Percentiles rank a stretch among this genome's conserved stretches.
Conservation (phyloP, 2,797 vertebrate genomes). For the Amniataba percoides region DNA sequence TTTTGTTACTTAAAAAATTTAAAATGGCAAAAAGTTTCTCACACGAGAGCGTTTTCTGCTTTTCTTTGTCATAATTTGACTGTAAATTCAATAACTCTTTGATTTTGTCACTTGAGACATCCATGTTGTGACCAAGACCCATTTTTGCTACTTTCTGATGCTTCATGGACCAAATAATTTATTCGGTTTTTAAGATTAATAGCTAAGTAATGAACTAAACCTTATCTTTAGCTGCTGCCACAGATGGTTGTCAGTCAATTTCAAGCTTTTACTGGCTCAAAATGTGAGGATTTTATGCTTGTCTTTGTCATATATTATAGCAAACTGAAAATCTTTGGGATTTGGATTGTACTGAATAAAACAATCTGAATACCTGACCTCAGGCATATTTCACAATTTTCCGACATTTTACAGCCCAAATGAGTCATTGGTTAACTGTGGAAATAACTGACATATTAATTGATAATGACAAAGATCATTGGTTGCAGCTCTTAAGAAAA, state of each 20-base stretch:
- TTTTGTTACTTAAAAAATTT: neutral
- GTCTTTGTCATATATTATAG: neutral
- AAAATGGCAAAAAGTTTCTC: neutral
- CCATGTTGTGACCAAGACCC: neutral
- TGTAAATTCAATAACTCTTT: conserved; percentile 4
- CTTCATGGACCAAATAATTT: neutral
- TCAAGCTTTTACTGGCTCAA: neutral
- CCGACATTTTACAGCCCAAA: neutral
- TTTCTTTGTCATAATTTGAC: conserved; percentile 5
- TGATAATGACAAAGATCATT: neutral
- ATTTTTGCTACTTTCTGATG: neutral
- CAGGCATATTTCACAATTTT: neutral
- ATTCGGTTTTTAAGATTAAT: neutral
- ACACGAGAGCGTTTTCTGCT: neutral
- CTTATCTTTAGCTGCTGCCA: neutral
- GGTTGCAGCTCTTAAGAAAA: conserved; percentile 3
- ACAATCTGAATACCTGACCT: conserved; percentile 7
- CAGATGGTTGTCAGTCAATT: neutral
- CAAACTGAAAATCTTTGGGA: neutral
- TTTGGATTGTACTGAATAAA: conserved; percentile 13
- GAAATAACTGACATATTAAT: neutral
- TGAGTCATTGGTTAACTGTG: neutral
- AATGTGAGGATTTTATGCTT: neutral
- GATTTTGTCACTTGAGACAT: neutral
- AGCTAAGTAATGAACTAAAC: too few species aligned